Evolutionary conservation across 1,140 invertebrate species (phyloP).

Genomic region (Lepidurus couesii): DNA sequence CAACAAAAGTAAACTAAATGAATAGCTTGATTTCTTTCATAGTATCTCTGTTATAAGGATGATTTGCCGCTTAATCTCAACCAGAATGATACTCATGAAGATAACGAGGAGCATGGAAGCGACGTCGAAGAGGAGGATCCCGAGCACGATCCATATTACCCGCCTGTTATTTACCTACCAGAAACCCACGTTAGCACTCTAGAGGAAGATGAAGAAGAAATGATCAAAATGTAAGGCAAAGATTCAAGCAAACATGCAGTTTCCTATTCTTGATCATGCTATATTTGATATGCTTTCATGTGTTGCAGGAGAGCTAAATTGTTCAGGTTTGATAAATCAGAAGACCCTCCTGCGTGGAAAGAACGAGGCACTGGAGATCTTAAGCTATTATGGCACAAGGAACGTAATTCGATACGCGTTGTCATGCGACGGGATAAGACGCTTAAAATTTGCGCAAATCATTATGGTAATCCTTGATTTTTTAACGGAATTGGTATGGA

Average conservation of each 20-base stretch:
- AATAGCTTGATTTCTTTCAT: not conserved
- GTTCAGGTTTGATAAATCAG: constrained; percentile 55
- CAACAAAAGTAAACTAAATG: not conserved
- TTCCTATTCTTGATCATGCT: constrained; percentile 11
- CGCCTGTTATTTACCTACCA: constrained; percentile 67
- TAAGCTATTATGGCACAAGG: constrained; percentile 66
- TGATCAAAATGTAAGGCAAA: constrained; percentile 60
- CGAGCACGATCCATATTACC: constrained; percentile 64
- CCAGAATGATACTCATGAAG: not conserved
- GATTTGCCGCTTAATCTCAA: not conserved
- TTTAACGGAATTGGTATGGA: no score
- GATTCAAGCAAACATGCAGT: constrained; percentile 25
- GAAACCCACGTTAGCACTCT: constrained; percentile 67
- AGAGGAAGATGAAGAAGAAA: constrained; percentile 70
- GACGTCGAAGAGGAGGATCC: constrained; percentile 38
- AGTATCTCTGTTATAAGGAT: not conserved
- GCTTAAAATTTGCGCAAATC: constrained; percentile 81
- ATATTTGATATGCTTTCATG: constrained; percentile 27
- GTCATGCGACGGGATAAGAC: constrained; percentile 82
- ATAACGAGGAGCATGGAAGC: constrained; percentile 37
- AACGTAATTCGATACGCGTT: constrained; percentile 63
- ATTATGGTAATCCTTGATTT: constrained; percentile 54
- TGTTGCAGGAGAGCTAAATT: constrained; percentile 57
- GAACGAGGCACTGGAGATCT: constrained; percentile 77
- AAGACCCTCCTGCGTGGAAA: constrained; percentile 61